Evolutionary conservation across 2,113 vertebrate genomes (phyloP), one percentile per base, ranked within the genome.

Genomic region (Morone chrysops): DNA sequence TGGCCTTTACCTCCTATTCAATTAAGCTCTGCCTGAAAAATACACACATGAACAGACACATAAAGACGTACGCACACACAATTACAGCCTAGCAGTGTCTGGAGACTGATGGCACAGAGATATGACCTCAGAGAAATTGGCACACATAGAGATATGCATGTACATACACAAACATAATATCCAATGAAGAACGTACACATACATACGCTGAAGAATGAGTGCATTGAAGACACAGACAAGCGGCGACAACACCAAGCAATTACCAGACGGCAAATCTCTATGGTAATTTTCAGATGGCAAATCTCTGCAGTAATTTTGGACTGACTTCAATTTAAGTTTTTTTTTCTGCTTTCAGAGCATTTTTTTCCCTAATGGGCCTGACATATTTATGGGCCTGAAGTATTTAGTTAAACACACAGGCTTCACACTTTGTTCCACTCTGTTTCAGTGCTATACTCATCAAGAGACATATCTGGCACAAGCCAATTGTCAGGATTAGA

Each of bases 241-340:
- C 45, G 10, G 25, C 72, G 86, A 85, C 80, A 89, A 85, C 75
- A 85, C 70, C 31, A 81, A 90, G 78, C 92, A 94, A 93, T 93
- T 93, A 94, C 79, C 81, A 80, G 63, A 66, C 31, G 54, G 63
- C 8, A 70, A 80, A 78, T 84, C 92, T 89, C 91, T 18, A n/a
- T 66, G 86, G 87, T 88, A 77, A 92, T 90, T 93, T 87, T 91
- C 83, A 71, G 70, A 88, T 75, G 57, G 65, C 16, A 89, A 85
- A 86, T 88, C 91, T 93, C 88, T n/a, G 54, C 22, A 81, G 88
- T 85, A 82, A 91, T 93, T 92, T 90, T 92, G 85, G 77, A 83
- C n/a, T 14, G 31, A 81, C 75, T 93, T 91, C 86, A 91, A 91
- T 92, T 92, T 82, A 31, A 84, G 16, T 82, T 83, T 68, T 59